Evolutionary conservation across 1,140 invertebrate genomes (phyloP).

Genomic region (Sycophila sp.): DNA sequence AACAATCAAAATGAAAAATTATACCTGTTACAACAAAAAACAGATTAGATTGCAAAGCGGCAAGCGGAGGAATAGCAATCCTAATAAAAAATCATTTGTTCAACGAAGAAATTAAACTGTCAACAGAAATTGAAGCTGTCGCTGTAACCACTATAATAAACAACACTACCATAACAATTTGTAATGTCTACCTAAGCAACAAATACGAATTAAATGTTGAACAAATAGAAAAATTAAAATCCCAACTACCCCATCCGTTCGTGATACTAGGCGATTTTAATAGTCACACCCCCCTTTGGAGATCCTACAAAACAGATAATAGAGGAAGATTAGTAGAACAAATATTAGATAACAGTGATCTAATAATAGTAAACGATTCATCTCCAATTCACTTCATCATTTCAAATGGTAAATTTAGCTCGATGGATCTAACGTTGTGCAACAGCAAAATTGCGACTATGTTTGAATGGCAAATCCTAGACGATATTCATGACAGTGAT

Average conservation of each 20-base stretch:
- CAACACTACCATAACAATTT: background rate
- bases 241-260: background rate
- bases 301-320: background rate
- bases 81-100: background rate
- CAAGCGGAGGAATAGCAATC: background rate
- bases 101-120: background rate
- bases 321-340: background rate
- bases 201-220: background rate
- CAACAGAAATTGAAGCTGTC: background rate
- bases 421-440: background rate
- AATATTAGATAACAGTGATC: no score
- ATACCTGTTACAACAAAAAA: background rate
- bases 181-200: background rate
- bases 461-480: no score
- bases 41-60: background rate
- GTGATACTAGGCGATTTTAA: background rate
- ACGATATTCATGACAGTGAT: no score
- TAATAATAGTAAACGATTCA: no score
- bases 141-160: background rate
- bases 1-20: background rate
- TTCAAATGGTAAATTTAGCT: no score
- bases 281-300: background rate
- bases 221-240: background rate
- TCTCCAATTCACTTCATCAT: no score
- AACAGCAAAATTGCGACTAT: background rate